Percentiles rank a stretch among this genome's conserved stretches.
Conservation (phyloP, 2,888 invertebrate genomes). For the Lasioglossum vierecki region DNA sequence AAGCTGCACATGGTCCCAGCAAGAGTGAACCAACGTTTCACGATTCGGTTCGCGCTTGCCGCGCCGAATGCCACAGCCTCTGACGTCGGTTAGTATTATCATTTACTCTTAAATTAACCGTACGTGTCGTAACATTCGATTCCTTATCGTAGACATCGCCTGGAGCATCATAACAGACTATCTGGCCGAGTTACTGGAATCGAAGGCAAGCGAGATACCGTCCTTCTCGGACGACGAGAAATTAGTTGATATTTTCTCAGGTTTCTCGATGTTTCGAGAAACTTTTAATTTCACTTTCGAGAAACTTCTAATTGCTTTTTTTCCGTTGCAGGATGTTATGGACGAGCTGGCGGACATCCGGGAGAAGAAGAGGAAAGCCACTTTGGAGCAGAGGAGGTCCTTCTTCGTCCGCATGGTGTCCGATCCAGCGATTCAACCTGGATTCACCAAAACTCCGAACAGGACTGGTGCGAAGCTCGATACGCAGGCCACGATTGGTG, state of each 20-base stretch:
- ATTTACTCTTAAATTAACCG: background rate
- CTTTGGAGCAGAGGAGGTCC: slow-evolving; percentile 95
- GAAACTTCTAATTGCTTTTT: background rate
- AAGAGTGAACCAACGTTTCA: slow-evolving; percentile 94
- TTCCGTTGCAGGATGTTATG: slow-evolving; percentile 85
- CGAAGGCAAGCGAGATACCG: slow-evolving; percentile 76
- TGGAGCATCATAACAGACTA: slow-evolving; percentile 94
- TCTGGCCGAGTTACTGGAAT: slow-evolving; percentile 92
- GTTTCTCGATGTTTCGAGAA: background rate
- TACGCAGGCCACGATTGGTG: slow-evolving; percentile 79
- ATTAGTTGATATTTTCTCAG: background rate
- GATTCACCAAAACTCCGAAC: slow-evolving; percentile 82
- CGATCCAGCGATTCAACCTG: slow-evolving; percentile 93
- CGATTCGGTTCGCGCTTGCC: slow-evolving; percentile 97
- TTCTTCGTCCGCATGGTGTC: slow-evolving; percentile 99
- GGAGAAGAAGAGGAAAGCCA: slow-evolving; percentile 90
- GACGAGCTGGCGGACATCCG: slow-evolving; percentile 91
- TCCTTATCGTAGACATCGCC: slow-evolving; percentile 87
- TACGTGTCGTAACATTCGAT: background rate
- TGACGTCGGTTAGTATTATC: slow-evolving; percentile 88
- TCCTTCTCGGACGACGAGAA: background rate
- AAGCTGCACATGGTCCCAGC: slow-evolving; percentile 99
- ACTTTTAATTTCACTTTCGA: background rate
- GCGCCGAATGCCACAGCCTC: slow-evolving; percentile 94
- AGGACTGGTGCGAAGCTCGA: slow-evolving; percentile 79